Evolutionary conservation across 2,797 vertebrate species (phyloP).

Genomic region (Botia kubotai): DNA sequence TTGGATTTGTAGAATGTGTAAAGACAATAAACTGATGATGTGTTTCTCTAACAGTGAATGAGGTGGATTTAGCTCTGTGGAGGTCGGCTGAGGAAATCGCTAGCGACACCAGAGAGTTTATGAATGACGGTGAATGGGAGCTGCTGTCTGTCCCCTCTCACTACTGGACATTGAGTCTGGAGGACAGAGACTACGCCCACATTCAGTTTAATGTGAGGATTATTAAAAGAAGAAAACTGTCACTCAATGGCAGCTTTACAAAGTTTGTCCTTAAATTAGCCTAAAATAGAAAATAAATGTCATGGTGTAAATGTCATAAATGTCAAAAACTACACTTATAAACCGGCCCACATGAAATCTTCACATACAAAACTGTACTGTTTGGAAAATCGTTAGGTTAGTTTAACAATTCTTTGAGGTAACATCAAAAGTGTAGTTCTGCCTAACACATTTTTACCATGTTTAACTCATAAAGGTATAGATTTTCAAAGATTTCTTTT

Average conservation of each 20-base stretch:
- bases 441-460: too few species aligned
- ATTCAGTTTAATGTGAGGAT: conserved; percentile 85
- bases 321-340: not conserved
- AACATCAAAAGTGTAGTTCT: too few species aligned
- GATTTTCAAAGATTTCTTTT: too few species aligned
- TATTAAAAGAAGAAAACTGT: not conserved
- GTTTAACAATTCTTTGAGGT: too few species aligned
- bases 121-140: conserved; percentile 88
- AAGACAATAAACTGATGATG: not conserved
- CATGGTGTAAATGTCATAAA: not conserved
- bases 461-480: too few species aligned
- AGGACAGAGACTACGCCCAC: conserved; percentile 80
- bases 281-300: not conserved
- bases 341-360: not conserved
- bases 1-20: not conserved
- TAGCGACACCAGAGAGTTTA: conserved; percentile 78
- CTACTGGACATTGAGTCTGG: conserved; percentile 75
- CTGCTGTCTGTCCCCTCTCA: conserved; percentile 82
- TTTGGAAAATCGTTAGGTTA: too few species aligned
- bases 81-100: conserved; percentile 79
- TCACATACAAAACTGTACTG: not conserved
- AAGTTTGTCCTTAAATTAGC: not conserved
- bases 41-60: conserved; percentile 76
- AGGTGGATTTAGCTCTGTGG: conserved; percentile 84
- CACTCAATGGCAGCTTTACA: not conserved